Evolutionary conservation across 2,888 invertebrate species (phyloP).

Genomic region (Tolmerus cingulatus): DNA sequence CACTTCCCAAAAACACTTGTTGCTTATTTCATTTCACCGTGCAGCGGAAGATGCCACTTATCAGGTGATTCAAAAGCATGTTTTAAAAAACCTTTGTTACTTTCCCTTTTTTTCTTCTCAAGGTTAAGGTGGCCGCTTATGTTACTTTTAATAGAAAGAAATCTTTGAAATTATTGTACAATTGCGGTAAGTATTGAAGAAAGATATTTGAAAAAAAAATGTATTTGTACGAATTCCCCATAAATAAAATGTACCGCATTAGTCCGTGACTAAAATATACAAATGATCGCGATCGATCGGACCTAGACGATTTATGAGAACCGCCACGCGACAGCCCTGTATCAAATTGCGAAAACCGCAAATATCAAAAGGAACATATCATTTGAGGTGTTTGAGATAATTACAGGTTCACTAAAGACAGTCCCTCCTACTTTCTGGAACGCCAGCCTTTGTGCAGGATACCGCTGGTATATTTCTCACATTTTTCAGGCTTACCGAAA

Average conservation of each 20-base stretch:
- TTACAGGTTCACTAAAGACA: slow-evolving; percentile 37
- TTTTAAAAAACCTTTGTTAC: neutral
- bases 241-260: neutral
- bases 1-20: slow-evolving; percentile 12
- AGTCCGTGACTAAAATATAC: slow-evolving; percentile 14
- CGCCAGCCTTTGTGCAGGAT: neutral
- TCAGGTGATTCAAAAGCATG: neutral
- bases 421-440: neutral
- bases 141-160: neutral
- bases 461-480: slow-evolving; percentile 24
- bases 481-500: slow-evolving; percentile 9
- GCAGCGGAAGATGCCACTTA: slow-evolving; percentile 26
- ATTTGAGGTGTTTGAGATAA: slow-evolving; percentile 23
- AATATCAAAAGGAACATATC: slow-evolving; percentile 10
- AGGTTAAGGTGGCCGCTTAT: neutral
- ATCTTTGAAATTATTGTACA: neutral
- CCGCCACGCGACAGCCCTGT: slow-evolving; percentile 27
- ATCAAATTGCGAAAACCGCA: slow-evolving; percentile 22
- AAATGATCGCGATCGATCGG: neutral
- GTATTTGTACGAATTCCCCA: neutral
- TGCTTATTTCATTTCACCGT: neutral
- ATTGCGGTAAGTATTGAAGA: neutral
- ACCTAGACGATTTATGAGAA: neutral
- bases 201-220: neutral
- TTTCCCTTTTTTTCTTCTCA: neutral